These are phyloP conservation scores for Cryptocheilus praepositus DNA, from an alignment of 2,888 invertebrate genomes.

Conservation along the genomic window DNA sequence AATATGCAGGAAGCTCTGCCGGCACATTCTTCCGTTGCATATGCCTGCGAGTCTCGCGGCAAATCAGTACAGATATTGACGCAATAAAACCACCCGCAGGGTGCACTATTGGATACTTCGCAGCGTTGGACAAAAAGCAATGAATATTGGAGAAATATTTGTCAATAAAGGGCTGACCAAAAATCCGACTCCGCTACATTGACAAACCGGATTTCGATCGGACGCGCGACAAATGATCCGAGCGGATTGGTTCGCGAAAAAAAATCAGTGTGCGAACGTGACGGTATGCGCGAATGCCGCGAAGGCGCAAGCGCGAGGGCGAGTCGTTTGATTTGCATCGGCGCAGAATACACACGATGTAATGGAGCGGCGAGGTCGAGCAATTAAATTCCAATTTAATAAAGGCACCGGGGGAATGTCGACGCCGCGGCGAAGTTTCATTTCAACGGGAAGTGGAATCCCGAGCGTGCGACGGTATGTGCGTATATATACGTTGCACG, in stretches of 20 bases:
- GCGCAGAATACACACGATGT: constrained; percentile 47
- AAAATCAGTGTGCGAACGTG: constrained; percentile 36
- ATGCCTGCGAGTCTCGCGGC: too few relatives aligned
- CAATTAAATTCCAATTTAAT: constrained; percentile 69
- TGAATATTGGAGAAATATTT: too few relatives aligned
- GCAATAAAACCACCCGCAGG: too few relatives aligned
- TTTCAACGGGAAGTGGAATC: constrained; percentile 56
- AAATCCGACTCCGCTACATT: too few relatives aligned
- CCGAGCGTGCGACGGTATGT: constrained; percentile 44
- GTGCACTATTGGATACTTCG: too few relatives aligned
- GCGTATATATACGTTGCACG: constrained; percentile 46
- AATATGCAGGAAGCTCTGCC: too few relatives aligned
- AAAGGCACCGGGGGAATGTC: constrained; percentile 61
- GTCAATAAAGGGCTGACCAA: too few relatives aligned
- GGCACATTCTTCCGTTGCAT: too few relatives aligned
- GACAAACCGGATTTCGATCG: background rate
- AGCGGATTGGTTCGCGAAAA: constrained; percentile 36
- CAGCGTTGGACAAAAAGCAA: too few relatives aligned
- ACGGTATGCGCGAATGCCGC: constrained; percentile 31
- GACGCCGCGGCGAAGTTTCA: constrained; percentile 60
- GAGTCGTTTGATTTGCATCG: constrained; percentile 52
- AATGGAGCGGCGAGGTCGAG: constrained; percentile 56
- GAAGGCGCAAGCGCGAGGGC: constrained; percentile 23
- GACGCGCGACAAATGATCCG: constrained; percentile 23
- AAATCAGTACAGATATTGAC: too few relatives aligned